These are phyloP conservation scores for Trematocara zebra DNA, from an alignment of 2,113 vertebrate species.

Conservation along the genomic window DNA sequence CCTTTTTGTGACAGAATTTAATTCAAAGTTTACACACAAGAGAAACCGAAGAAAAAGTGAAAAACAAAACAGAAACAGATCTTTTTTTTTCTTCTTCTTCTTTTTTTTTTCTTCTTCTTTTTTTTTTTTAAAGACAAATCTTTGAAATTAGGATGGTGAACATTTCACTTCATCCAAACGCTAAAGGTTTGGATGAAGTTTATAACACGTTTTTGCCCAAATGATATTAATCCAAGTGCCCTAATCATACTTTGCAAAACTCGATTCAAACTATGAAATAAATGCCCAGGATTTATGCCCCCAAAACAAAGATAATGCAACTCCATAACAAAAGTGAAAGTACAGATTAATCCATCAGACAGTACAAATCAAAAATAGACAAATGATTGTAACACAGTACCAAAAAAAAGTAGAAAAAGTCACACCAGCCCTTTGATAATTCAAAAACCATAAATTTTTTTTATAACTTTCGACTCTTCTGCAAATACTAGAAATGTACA, in stretches of 20 bases:
- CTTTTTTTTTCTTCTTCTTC: neutral
- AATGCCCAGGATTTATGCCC: conserved; percentile 50
- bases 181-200: neutral
- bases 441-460: conserved; percentile 6
- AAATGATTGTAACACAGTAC: conserved; percentile 65
- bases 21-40: neutral
- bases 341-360: conserved; percentile 29
- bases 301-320: conserved; percentile 24
- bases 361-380: conserved; percentile 46
- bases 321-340: conserved; percentile 15
- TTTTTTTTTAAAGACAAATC: neutral
- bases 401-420: conserved; percentile 60
- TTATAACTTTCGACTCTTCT: conserved; percentile 16
- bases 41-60: neutral
- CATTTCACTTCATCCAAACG: neutral
- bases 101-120: neutral
- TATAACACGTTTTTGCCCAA: neutral
- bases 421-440: conserved; percentile 65
- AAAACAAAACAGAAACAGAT: neutral
- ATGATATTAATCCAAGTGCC: neutral
- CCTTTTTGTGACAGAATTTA: conserved; percentile 36
- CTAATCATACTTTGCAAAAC: neutral
- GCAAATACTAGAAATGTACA: conserved; percentile 46
- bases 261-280: conserved; percentile 12
- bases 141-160: neutral